phyloP scores from a whole-genome alignment of 92 coral and sea anemone species.

The Epizoanthus illoricatus region DNA sequence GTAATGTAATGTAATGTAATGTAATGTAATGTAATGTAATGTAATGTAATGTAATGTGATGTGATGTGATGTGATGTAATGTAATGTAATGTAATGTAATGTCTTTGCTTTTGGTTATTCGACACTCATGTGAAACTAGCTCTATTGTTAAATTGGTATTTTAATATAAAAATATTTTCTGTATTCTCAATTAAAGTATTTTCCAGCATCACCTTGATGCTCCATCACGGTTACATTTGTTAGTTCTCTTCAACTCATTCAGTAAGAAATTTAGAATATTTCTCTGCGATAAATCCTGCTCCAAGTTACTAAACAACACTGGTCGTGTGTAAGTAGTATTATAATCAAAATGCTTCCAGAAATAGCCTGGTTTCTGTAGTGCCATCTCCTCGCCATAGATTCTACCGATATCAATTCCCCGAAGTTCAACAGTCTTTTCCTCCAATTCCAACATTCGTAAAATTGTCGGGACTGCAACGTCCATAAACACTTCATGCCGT shows the following conservation, averaged over 20 bases:
- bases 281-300: background rate
- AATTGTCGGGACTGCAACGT: constrained; percentile 81
- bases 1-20: too few relatives aligned
- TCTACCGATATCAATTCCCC: constrained; percentile 61
- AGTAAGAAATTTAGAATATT: constrained; percentile 12
- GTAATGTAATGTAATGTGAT: too few relatives aligned
- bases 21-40: too few relatives aligned
- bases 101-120: too few relatives aligned
- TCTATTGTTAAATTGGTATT: too few relatives aligned
- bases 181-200: background rate
- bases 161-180: too few relatives aligned
- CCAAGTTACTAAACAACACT: constrained; percentile 7
- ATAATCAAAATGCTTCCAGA: constrained; percentile 59
- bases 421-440: constrained; percentile 49
- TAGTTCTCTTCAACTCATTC: constrained; percentile 14
- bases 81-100: too few relatives aligned
- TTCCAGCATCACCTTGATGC: background rate
- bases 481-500: constrained; percentile 67
- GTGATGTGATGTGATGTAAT: too few relatives aligned
- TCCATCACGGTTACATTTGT: background rate
- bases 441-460: constrained; percentile 73
- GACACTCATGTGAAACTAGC: too few relatives aligned
- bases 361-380: constrained; percentile 44
- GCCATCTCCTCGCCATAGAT: constrained; percentile 71
- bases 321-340: constrained; percentile 61